These are phyloP conservation scores for Paramisgurnus dabryanus DNA, from an alignment of 2,113 vertebrate genomes.

Conservation along the genomic window DNA sequence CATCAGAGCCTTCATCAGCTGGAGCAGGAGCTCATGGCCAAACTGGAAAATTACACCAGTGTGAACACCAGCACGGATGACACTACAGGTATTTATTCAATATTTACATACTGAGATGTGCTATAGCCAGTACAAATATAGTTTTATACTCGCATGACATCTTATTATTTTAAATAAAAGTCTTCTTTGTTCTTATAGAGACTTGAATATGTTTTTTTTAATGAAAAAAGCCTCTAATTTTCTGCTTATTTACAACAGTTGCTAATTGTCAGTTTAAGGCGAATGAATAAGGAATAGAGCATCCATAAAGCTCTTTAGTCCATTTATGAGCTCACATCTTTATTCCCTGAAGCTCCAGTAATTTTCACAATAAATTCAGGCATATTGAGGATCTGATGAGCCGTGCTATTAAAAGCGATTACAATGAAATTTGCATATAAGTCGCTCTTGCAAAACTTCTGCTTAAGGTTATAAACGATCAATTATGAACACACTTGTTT, in stretches of 20 bases:
- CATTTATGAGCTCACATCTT: conserved; percentile 24
- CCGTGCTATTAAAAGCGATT: conserved; percentile 3
- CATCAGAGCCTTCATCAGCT: conserved; percentile 83
- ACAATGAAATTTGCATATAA: background rate
- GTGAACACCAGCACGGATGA: conserved; percentile 78
- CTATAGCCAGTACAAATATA: background rate
- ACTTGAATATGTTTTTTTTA: background rate
- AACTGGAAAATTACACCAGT: conserved; percentile 90
- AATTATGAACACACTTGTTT: background rate
- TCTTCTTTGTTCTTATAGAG: too few relatives aligned
- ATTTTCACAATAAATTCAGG: conserved; percentile 7
- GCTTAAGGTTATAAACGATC: background rate
- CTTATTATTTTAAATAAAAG: too few relatives aligned
- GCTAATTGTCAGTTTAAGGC: conserved; percentile 26
- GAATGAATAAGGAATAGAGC: background rate
- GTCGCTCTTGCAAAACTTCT: background rate
- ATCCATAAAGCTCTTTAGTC: conserved; percentile 18
- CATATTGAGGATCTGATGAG: conserved; percentile 12
- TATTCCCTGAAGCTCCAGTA: conserved; percentile 17
- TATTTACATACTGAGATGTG: conserved; percentile 64
- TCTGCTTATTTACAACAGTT: background rate
- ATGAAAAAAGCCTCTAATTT: background rate
- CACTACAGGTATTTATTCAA: conserved; percentile 60
- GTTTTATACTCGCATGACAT: too few relatives aligned
- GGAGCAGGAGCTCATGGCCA: conserved; percentile 83